Percentiles rank a stretch among this genome's conserved stretches.
Conservation (phyloP, 2,113 vertebrate genomes). For the Dunckerocampus dactyliophorus region DNA sequence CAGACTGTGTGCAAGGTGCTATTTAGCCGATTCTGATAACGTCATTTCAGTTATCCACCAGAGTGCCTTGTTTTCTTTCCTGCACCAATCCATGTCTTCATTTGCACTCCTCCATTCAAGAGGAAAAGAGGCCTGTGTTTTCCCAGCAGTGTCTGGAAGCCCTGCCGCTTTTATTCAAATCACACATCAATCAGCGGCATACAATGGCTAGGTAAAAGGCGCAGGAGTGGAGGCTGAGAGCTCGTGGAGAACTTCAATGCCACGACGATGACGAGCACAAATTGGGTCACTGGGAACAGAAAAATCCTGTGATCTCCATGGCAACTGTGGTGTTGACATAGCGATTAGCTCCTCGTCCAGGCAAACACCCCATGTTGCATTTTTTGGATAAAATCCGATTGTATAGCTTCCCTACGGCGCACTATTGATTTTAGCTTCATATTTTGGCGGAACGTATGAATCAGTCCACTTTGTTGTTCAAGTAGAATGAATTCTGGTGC, state of each 20-base stretch:
- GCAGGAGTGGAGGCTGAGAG: constrained; percentile 40
- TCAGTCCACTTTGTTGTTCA: not conserved
- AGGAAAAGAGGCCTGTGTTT: constrained; percentile 3
- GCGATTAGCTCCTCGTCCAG: constrained; percentile 50
- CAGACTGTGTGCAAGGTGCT: too few relatives aligned
- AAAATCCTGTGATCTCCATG: constrained; percentile 45
- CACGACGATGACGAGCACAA: constrained; percentile 33
- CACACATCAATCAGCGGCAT: constrained; percentile 35
- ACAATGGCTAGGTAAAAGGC: constrained; percentile 39
- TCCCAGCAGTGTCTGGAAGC: not conserved
- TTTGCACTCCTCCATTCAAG: constrained; percentile 7
- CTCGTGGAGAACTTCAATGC: constrained; percentile 40
- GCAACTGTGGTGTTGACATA: constrained; percentile 63
- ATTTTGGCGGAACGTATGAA: constrained; percentile 14
- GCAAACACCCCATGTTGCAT: constrained; percentile 34
- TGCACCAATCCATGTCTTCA: not conserved
- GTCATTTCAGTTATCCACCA: too few relatives aligned
- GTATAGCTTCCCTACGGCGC: constrained; percentile 1
- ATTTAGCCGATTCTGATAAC: too few relatives aligned
- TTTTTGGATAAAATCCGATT: constrained; percentile 22
- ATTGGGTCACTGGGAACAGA: constrained; percentile 55
- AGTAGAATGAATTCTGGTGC: too few relatives aligned
- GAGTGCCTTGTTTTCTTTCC: not conserved
- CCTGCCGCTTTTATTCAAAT: constrained; percentile 3
- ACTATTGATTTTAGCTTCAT: constrained; percentile 1